Base-by-base conservation (phyloP, 1,140 invertebrate species). In the Papilio xuthus region DNA sequence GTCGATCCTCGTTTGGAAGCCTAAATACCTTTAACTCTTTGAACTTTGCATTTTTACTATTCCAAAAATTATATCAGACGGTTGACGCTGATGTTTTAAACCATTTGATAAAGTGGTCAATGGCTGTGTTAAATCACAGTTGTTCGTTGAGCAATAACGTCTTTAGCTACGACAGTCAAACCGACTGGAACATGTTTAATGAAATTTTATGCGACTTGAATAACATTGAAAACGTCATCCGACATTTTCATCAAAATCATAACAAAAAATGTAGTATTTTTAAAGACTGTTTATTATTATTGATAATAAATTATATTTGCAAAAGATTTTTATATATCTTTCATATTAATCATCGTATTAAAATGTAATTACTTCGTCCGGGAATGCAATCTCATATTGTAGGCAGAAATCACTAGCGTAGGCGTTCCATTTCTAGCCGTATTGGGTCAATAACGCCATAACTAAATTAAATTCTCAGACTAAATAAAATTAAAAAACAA, bases 191-290 rank as follows among this genome's bases (percentile, higher is more conserved):
- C 56, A 4, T 26, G 2, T 60, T 60, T 9, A 56, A 56, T 56
- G 53, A 56, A 20, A 60, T 60, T 60, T 60, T 26, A 60, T 60
- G 56, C 56, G 20, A 60, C 56, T 60, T 60, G 23, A 60, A 60
- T 60, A 60, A 26, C 53, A 26, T 26, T 23, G 10, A 23, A n/a
- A 56, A 56, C 8, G 50, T 56, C n/a, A 56, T 3, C 18, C n/a
- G 15, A 56, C 8, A 8, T n/a, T 56, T 56, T 56, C 15, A 0
- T 10, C 44, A 47, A 13, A 47, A 47, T 47, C 9, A 47, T 13
- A 47, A 3, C 15, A 10, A 10, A 47, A 10, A 9, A 10, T 47
- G 2, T 37, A 37, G 7, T 37, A 47, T 15, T 15, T 47, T 13
- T 47, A 10, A 47, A 15, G 15, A 2, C 44, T 47, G 44, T 12